Conservation (phyloP, 2,888 invertebrate genomes). For the Polyommatus iphigenia region DNA sequence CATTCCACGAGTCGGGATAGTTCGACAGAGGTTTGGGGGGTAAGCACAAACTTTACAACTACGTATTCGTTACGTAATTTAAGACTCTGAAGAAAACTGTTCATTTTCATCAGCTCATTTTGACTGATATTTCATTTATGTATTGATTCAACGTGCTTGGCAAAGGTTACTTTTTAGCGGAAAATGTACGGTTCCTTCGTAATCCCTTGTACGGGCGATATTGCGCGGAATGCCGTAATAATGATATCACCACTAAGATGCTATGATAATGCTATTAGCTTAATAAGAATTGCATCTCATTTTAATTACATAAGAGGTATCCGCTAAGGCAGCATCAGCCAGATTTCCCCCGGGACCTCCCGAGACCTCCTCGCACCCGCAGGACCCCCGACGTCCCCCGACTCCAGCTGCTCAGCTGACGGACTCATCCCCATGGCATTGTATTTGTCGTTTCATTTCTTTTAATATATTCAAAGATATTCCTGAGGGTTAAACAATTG, state of each 20-base stretch:
- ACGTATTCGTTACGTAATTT: background rate
- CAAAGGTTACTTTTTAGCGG: too few species aligned
- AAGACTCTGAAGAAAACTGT: too few species aligned
- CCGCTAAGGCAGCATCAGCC: background rate
- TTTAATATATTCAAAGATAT: background rate
- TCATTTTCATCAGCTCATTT: too few species aligned
- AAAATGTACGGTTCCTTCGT: too few species aligned
- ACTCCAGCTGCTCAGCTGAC: background rate
- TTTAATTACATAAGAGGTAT: background rate
- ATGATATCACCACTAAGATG: too few species aligned
- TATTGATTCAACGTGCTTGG: too few species aligned
- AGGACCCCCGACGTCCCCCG: background rate
- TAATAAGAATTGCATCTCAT: background rate
- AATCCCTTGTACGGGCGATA: too few species aligned
- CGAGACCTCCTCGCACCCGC: background rate
- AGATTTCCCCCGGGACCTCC: conserved; percentile 1
- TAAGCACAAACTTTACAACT: too few species aligned
- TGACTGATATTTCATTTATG: too few species aligned
- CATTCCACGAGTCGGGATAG: background rate
- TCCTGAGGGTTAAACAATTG: background rate
- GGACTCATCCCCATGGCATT: conserved; percentile 8
- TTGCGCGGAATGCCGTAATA: too few species aligned
- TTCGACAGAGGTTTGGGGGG: background rate
- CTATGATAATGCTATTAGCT: background rate
- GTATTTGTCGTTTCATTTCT: conserved; percentile 26